Conservation (phyloP, 2,888 invertebrate genomes). For the Seira ritae region DNA sequence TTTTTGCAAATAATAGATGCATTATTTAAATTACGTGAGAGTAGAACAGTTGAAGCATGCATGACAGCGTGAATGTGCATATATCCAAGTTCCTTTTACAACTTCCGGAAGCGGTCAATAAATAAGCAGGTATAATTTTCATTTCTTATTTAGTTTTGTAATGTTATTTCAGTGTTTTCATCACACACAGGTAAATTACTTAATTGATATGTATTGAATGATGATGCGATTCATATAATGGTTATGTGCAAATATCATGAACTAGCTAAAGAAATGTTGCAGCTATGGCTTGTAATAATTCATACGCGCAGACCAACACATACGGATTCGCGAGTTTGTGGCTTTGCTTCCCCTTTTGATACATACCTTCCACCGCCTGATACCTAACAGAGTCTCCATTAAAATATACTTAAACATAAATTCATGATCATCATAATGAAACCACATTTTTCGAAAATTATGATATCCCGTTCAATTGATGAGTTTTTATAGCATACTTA, state of each 20-base stretch:
- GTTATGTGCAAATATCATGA: background rate
- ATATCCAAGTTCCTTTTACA: background rate
- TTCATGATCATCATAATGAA: too few species aligned
- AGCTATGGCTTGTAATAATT: too few species aligned
- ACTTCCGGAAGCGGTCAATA: background rate
- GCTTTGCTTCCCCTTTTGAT: too few species aligned
- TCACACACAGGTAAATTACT: conserved; percentile 39
- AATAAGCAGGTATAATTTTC: background rate
- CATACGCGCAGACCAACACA: too few species aligned
- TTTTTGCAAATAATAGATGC: conserved; percentile 11
- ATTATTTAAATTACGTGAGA: conserved; percentile 14
- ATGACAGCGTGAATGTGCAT: background rate
- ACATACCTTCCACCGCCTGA: too few species aligned
- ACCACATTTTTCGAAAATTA: background rate
- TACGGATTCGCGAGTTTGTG: too few species aligned
- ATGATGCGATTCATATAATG: background rate
- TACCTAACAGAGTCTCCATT: too few species aligned
- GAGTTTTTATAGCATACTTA: background rate
- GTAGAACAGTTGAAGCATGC: conserved; percentile 10
- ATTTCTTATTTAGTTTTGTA: background rate
- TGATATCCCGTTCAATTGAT: background rate
- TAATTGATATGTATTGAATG: conserved; percentile 40
- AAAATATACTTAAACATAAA: too few species aligned
- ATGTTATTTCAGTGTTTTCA: conserved; percentile 42
- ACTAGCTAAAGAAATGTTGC: too few species aligned